Evolutionary conservation across 2,113 vertebrate genomes (phyloP), one percentile per base, ranked within the genome.

Genomic region (Triplophysa siluroides): DNA sequence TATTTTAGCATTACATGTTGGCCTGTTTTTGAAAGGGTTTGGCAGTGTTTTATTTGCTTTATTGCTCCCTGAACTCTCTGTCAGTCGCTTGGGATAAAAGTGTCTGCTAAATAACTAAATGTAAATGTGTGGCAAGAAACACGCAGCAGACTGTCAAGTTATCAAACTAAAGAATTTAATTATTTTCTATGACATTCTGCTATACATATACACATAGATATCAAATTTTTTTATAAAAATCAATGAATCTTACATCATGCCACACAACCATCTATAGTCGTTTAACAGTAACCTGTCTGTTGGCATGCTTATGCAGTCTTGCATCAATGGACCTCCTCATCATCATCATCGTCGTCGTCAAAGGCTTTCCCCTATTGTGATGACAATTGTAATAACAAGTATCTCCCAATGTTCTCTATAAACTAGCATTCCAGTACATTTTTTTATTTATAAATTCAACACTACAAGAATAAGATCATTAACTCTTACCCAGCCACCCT

Each of bases 401-500:
- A n/a, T 43, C 29, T 12, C 24, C 26, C 11, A 45, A 4, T 23
- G 5, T 38, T 38, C 33, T 50, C 13, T 50, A 13, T 0, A 50
- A 50, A 50, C 47, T 50, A 50, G 13, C 47, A 13, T 50, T 50
- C 11, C 47, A 50, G 4, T 50, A 14, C 13, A 14, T 50, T 13
- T 11, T 47, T 13, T 50, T 50, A 50, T 13, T 8, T 50, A 13
- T 13, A 14, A 1, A 50, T 4, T 13, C 14, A 11, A 50, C 14
- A 13, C 14, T 3, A 11, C 47, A 50, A 50, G 45, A 47, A 47
- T 16, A 52, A 14, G 10, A n/a, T 16, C 18, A 38, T n/a, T 19
- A 69, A 58, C 38, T 8, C 80, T 87, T 71, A 87, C 86, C 86
- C 86, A 87, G 23, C 85, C 87, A 56, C 87, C 85, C 0, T 84